Conservation (phyloP, 2,888 invertebrate species). For the Rhabditoides inermis region DNA sequence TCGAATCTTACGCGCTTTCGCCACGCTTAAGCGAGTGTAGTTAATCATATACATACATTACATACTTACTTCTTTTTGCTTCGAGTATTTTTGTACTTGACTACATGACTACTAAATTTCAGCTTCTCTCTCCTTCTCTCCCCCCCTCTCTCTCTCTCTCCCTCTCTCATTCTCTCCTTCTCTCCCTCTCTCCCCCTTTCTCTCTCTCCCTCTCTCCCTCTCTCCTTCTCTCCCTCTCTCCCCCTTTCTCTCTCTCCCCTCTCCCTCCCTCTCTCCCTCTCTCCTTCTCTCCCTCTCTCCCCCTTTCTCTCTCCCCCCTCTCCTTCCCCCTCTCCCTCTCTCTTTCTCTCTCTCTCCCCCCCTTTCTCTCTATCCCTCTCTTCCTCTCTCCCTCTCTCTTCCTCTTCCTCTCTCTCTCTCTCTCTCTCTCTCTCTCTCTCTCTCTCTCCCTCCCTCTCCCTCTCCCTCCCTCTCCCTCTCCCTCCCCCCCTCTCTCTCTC, state of each 20-base stretch:
- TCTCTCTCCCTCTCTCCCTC: neutral
- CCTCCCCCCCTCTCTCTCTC: neutral
- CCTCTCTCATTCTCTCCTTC: neutral
- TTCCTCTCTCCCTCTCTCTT: neutral
- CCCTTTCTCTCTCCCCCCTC: neutral
- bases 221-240: neutral
- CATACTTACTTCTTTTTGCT: too few species aligned
- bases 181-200: slow-evolving; percentile 7
- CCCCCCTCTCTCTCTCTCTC: slow-evolving; percentile 4
- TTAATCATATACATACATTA: too few species aligned
- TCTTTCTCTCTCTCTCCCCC: slow-evolving; percentile 1
- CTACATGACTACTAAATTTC: too few species aligned
- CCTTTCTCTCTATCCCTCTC: neutral
- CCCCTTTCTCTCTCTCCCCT: neutral
- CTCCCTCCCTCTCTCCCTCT: neutral
- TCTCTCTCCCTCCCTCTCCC: neutral
- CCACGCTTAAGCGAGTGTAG: too few species aligned
- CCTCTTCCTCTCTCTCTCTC: neutral
- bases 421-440: neutral
- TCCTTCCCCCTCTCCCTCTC: neutral
- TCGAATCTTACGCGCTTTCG: too few species aligned
- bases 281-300: neutral
- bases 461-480: slow-evolving; percentile 1
- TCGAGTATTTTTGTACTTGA: too few species aligned
- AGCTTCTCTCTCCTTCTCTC: slow-evolving; percentile 1